Conservation (phyloP, 2,113 vertebrate genomes). For the Chaetodon trifascialis region DNA sequence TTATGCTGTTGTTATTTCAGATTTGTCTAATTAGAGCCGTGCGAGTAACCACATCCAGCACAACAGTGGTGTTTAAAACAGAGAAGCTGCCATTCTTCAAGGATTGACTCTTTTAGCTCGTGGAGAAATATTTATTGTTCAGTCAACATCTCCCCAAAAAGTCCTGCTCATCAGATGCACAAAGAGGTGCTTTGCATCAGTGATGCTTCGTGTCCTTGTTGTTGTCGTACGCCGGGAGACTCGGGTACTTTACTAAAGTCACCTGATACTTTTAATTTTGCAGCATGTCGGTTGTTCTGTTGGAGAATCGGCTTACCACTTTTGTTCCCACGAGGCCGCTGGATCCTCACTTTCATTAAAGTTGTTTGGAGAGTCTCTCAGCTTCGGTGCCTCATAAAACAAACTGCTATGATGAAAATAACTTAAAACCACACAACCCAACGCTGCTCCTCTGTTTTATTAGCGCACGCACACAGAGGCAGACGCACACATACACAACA, state of each 20-base stretch:
- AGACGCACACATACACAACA: slow-evolving; percentile 55
- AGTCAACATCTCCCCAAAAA: slow-evolving; percentile 8
- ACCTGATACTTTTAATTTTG: slow-evolving; percentile 66
- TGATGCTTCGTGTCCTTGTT: slow-evolving; percentile 35
- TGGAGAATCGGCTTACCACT: slow-evolving; percentile 45
- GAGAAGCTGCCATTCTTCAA: neutral
- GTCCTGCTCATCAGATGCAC: neutral
- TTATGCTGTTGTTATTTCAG: slow-evolving; percentile 21
- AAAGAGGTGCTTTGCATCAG: slow-evolving; percentile 28
- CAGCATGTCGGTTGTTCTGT: slow-evolving; percentile 50
- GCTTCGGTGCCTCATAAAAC: slow-evolving; percentile 71
- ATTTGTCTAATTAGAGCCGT: slow-evolving; percentile 39
- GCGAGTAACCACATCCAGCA: slow-evolving; percentile 15
- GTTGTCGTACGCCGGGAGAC: slow-evolving; percentile 33
- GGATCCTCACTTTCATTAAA: slow-evolving; percentile 76
- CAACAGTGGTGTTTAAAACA: slow-evolving; percentile 20
- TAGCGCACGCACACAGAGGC: slow-evolving; percentile 55
- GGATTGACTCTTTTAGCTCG: slow-evolving; percentile 15
- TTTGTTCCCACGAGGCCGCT: slow-evolving; percentile 61
- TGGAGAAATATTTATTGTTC: slow-evolving; percentile 35
- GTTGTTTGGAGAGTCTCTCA: slow-evolving; percentile 74
- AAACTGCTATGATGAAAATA: slow-evolving; percentile 78
- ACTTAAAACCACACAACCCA: slow-evolving; percentile 64
- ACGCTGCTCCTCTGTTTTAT: slow-evolving; percentile 61
- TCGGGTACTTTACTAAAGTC: slow-evolving; percentile 64